Evolutionary conservation across 2,113 vertebrate species (phyloP), one percentile per base, ranked within the genome.

Genomic region (Mastomys coucha): DNA sequence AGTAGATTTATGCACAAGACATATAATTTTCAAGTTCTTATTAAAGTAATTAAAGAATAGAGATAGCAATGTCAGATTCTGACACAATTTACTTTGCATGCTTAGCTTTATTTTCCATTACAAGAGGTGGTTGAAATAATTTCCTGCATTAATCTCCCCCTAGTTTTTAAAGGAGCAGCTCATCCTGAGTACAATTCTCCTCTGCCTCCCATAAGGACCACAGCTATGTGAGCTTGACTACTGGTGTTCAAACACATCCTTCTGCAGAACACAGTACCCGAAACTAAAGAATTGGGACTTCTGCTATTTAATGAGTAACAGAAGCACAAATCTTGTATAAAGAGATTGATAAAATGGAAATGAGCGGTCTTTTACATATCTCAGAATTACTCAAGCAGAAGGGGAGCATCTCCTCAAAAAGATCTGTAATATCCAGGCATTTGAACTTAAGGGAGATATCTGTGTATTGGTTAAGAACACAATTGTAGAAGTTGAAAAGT

Each of bases 31-130:
- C 33, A 85, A 58, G 60, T 93, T 95, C 88, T 96, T 93, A 89
- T 92, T 93, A 96, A 95, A 91, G 94, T 88, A 96, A 91, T 96
- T 89, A 94, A 90, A 56, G 86, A 87, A 91, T 93, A 91, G 58
- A 56, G 89, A 84, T 93, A 67, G 91, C 82, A 84, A 39, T 93
- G 45, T 92, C 77, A 91, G 73, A 97, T 96, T 89, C 78, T 51
- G 70, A 87, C 78, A 90, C 87, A 65, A 88, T 93, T 97, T 97
- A 94, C 70, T 56, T 75, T 17, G 19, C 89, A 89, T 90, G 56
- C 90, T 96, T 96, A 42, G n/a, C 87, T 93, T 91, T 89, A 22
- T 93, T 70, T 96, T 96, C 58, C 33, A 81, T 53, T 77, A 45
- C 16, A 60, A 72, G 67, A 63, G n/a, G 33, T 7, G 85, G 92